Conservation (phyloP, 53 echinoderm and acorn worm genomes). For the Echinometra lucunter region DNA sequence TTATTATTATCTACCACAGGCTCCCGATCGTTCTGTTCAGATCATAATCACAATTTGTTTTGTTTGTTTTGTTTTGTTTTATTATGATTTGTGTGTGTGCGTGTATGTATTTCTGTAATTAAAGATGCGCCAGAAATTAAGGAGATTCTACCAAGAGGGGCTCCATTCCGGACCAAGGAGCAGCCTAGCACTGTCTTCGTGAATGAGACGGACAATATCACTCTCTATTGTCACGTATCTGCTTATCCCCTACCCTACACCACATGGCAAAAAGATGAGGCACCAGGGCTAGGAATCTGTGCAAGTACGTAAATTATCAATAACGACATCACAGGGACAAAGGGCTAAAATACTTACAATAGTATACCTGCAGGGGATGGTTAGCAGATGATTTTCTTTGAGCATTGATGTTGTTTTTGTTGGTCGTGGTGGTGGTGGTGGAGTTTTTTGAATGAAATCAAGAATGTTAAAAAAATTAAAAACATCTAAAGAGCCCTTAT, state of each 20-base stretch:
- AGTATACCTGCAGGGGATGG: neutral
- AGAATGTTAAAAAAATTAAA: too few relatives aligned
- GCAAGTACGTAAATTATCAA: neutral
- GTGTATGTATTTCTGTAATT: neutral
- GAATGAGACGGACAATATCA: conserved; percentile 42
- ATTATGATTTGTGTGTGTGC: too few relatives aligned
- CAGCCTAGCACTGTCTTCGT: neutral
- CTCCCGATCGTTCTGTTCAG: neutral
- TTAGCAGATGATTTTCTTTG: too few relatives aligned
- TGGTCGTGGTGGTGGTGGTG: too few relatives aligned
- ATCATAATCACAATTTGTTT: neutral
- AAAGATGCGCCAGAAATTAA: conserved; percentile 48
- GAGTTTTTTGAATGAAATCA: too few relatives aligned
- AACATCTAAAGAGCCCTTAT: too few relatives aligned
- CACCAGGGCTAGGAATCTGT: neutral
- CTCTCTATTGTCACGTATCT: conserved; percentile 2
- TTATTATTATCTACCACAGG: neutral
- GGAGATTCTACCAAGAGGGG: neutral
- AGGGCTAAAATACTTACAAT: neutral
- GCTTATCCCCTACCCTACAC: neutral
- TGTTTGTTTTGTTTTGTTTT: too few relatives aligned
- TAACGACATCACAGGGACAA: neutral
- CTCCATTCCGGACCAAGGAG: neutral
- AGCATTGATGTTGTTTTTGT: too few relatives aligned
- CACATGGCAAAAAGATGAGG: conserved; percentile 3